Evolutionary conservation across 2,797 vertebrate genomes (phyloP).

Genomic region (Acomys russatus): DNA sequence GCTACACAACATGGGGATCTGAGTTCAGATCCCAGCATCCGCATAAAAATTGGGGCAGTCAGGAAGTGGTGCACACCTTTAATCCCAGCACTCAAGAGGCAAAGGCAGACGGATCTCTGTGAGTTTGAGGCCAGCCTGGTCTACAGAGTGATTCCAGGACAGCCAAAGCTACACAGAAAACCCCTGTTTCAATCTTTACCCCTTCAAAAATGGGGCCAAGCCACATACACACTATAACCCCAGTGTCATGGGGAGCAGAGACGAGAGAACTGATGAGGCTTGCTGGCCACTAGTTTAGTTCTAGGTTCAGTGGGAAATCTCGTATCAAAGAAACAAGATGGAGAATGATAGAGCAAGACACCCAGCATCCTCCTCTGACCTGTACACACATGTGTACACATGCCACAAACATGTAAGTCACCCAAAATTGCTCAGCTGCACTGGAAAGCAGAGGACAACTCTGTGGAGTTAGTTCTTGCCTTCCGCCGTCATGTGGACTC

Average conservation of each 20-base stretch:
- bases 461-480: neutral
- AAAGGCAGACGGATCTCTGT: too few relatives aligned
- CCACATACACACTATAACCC: neutral
- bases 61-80: too few relatives aligned
- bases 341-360: neutral
- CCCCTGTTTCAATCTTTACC: too few relatives aligned
- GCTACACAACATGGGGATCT: neutral
- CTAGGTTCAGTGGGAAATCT: neutral
- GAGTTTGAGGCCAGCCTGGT: too few relatives aligned
- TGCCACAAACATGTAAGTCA: neutral
- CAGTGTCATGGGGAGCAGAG: neutral
- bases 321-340: neutral
- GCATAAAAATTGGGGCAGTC: neutral
- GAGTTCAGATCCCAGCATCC: neutral
- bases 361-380: neutral
- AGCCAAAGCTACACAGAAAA: too few relatives aligned
- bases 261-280: neutral
- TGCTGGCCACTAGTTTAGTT: neutral
- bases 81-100: too few relatives aligned
- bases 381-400: neutral
- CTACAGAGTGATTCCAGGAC: too few relatives aligned
- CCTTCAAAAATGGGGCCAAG: neutral
- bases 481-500: neutral
- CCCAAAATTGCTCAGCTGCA: neutral
- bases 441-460: neutral